These are phyloP conservation scores for Geophilus truncorum DNA, from an alignment of 2,888 invertebrate species.

Conservation along the genomic window DNA sequence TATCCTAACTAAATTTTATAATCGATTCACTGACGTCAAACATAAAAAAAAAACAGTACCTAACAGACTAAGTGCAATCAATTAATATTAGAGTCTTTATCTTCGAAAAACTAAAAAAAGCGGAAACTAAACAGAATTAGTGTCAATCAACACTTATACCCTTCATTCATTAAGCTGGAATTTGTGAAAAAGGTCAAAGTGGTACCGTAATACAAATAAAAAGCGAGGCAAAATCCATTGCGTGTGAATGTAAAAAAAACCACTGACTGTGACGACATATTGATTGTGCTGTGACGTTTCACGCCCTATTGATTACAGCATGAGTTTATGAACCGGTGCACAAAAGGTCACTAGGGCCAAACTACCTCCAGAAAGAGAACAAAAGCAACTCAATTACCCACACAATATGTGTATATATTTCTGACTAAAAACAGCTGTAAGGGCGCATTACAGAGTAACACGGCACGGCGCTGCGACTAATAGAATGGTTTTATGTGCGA, in stretches of 20 bases:
- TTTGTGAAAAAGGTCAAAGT: background rate
- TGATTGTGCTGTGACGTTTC: background rate
- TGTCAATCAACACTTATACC: background rate
- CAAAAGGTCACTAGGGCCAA: background rate
- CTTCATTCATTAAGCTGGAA: background rate
- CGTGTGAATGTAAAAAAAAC: background rate
- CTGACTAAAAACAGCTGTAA: background rate
- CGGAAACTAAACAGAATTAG: background rate
- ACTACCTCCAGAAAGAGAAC: background rate
- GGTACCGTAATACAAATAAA: background rate
- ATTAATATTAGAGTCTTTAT: no score
- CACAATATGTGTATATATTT: background rate
- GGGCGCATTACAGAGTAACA: background rate
- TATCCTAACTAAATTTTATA: background rate
- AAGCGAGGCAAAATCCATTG: background rate
- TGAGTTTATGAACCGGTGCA: background rate
- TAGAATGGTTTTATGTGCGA: background rate
- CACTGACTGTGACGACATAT: slow-evolving; percentile 4
- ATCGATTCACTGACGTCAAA: background rate
- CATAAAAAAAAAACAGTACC: background rate
- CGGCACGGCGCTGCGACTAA: background rate
- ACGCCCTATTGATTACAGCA: background rate
- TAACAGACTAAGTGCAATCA: background rate
- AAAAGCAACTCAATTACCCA: background rate
- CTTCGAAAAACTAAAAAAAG: no score